Base-by-base conservation (phyloP, 2,797 vertebrate species). In the Tauraco hartlaubi region DNA sequence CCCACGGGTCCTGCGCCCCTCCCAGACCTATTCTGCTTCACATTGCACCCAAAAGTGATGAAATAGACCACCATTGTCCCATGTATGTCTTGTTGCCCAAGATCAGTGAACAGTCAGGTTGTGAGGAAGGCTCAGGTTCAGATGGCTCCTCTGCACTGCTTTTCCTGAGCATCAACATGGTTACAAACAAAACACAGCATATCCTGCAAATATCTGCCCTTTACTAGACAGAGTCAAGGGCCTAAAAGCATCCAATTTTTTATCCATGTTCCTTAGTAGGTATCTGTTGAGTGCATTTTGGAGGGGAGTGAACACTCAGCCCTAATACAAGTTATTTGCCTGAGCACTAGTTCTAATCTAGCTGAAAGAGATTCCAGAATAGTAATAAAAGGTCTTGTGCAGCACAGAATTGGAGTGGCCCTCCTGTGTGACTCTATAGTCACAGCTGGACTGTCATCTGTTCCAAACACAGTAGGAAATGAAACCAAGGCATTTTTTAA, bases 401-500 rank as follows among this genome's bases (percentile, higher is more conserved):
- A 19, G 11, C 26, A 9, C 11, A 35, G 46, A 62, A 39, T 31
- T 54, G 33, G n/a, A 39, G 10, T 23, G 35, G 48, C 74, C 37
- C 15, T 81, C 66, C 58, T 39, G 4, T 37, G 26, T 46, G 46
- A 31, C 26, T 90, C 62, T 59, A 23, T 14, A 43, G 44, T 39
- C 23, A 63, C 86, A 92, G 35, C 12, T 82, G 80, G 74, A 81
- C 74, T 87, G 43, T 83, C 91, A 86, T 49, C 76, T 86, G n/a
- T 80, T 95, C 79, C 82, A 78, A 90, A 92, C 6, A 26, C 28
- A 89, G n/a, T 68, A 76, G 79, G 93, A 95, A 90, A 69, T 63
- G 52, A 97, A 93, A 96, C 55, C 29, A 78, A 85, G 72, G n/a
- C 37, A 9, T 81, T 96, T 96, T 96, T 75, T 93, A 33, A 67